phyloP scores from a whole-genome alignment of 1,140 invertebrate genomes.

The Diprion similis region DNA sequence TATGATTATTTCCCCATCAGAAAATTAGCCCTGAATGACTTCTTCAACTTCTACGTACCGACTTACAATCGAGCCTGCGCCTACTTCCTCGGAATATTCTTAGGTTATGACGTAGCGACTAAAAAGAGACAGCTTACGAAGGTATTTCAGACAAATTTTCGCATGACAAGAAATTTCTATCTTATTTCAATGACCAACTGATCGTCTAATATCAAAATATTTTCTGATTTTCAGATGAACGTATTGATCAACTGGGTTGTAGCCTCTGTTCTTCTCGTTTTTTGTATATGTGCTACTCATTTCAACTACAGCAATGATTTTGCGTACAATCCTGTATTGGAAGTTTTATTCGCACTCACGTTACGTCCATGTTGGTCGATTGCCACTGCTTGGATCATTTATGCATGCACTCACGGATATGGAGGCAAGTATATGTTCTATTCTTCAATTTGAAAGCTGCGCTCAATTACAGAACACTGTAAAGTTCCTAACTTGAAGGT shows the following conservation, averaged over 20 bases:
- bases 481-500: too few relatives aligned
- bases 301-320: background rate
- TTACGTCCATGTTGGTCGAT: constrained; percentile 51
- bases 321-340: constrained; percentile 26
- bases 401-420: constrained; percentile 51
- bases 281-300: too few relatives aligned
- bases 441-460: too few relatives aligned
- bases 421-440: constrained; percentile 17
- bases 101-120: constrained; percentile 56
- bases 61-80: constrained; percentile 60
- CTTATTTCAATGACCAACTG: background rate
- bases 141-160: background rate
- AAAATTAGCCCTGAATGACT: background rate
- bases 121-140: constrained; percentile 19
- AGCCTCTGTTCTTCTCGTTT: too few relatives aligned
- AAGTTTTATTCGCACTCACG: constrained; percentile 47
- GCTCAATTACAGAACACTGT: too few relatives aligned
- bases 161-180: background rate
- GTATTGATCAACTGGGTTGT: too few relatives aligned
- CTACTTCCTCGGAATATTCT: constrained; percentile 65
- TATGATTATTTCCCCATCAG: background rate
- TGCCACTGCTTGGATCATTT: constrained; percentile 60
- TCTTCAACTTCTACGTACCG: constrained; percentile 38
- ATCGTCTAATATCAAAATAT: background rate
- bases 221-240: background rate